A percentile compares a stretch with the other conserved stretches of the same genome.
These are phyloP conservation scores for Haliclona indistincta DNA, from an alignment of 37 sponge, comb jelly and placozoan genomes.

Conservation along the genomic window DNA sequence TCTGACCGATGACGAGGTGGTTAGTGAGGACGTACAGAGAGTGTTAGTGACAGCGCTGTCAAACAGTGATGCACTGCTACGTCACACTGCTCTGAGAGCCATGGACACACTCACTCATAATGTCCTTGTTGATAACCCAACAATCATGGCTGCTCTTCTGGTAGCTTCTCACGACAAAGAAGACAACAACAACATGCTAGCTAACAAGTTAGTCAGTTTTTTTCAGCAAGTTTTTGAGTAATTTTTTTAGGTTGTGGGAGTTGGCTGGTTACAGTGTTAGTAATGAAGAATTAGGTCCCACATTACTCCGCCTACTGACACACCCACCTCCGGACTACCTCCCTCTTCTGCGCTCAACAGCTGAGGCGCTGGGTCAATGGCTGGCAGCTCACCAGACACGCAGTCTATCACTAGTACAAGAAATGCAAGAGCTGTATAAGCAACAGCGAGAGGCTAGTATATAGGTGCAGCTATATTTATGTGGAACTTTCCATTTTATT, in stretches of 20 bases:
- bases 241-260: slow-evolving; percentile 63
- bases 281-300: slow-evolving; percentile 17
- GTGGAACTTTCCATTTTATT: not conserved
- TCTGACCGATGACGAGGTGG: not conserved
- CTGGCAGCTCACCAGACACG: slow-evolving; percentile 33
- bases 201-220: slow-evolving; percentile 25
- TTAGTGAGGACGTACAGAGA: not conserved
- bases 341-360: slow-evolving; percentile 37
- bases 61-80: slow-evolving; percentile 14
- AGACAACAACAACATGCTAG: slow-evolving; percentile 36
- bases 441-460: slow-evolving; percentile 17
- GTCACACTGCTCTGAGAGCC: slow-evolving; percentile 24
- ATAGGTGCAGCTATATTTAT: not conserved
- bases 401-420: too few relatives aligned
- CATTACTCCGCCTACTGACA: slow-evolving; percentile 26
- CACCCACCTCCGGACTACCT: slow-evolving; percentile 9
- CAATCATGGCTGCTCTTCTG: slow-evolving; percentile 38
- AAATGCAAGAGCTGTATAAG: slow-evolving; percentile 42
- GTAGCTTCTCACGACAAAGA: slow-evolving; percentile 42
- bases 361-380: slow-evolving; percentile 50
- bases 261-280: slow-evolving; percentile 8
- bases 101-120: not conserved
- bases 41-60: slow-evolving; percentile 15
- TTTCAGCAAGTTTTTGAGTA: not conserved
- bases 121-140: not conserved